phyloP scores from a whole-genome alignment of 2,113 vertebrate genomes.

The Neomonachus schauinslandi region DNA sequence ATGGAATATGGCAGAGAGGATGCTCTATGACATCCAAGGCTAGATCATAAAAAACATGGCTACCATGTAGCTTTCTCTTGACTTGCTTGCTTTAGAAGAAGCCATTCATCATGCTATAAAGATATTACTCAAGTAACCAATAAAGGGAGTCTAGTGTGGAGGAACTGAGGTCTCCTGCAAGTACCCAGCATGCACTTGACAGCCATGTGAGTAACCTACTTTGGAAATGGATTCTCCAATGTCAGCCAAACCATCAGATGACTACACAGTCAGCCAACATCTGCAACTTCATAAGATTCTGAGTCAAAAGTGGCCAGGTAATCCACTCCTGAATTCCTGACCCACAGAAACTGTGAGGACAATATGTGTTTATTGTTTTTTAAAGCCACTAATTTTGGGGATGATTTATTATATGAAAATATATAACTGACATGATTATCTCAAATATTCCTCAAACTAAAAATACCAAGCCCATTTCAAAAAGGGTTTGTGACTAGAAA shows the following conservation, averaged over 20 bases:
- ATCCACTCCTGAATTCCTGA: not conserved
- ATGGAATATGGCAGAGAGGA: not conserved
- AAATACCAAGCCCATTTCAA: not conserved
- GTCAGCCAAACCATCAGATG: not conserved
- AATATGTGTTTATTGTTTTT: not conserved
- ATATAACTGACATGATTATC: not conserved
- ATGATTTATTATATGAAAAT: not conserved
- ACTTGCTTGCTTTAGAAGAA: not conserved
- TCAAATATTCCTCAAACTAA: not conserved
- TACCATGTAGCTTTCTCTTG: not conserved
- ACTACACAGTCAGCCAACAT: not conserved
- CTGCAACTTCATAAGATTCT: not conserved
- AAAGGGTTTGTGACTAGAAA: not conserved
- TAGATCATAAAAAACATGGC: not conserved
- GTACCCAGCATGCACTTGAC: not conserved
- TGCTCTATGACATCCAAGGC: not conserved
- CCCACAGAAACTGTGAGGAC: not conserved
- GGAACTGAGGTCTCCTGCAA: not conserved
- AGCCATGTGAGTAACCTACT: not conserved
- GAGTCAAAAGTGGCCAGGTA: not conserved
- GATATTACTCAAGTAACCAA: not conserved
- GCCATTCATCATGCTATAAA: too few relatives aligned
- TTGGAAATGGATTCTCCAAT: not conserved
- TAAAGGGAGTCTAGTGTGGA: not conserved
- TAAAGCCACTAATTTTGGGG: not conserved